phyloP scores from a whole-genome alignment of 2,113 vertebrate genomes.

The Passer montanus region DNA sequence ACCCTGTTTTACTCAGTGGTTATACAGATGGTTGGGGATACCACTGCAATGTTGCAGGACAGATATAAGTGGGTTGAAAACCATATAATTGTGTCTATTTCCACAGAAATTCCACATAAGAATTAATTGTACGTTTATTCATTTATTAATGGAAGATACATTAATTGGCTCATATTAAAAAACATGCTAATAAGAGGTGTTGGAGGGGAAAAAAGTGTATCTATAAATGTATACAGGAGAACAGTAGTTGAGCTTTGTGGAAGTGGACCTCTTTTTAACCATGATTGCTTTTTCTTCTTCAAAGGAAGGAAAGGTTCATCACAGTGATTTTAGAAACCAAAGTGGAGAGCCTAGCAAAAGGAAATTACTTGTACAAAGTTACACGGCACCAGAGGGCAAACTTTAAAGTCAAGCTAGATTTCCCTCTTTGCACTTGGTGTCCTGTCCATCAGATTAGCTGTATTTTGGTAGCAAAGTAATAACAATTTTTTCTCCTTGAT shows the following conservation, averaged over 20 bases:
- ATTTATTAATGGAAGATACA: background rate
- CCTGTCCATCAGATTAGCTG: background rate
- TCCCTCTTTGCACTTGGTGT: background rate
- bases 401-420: background rate
- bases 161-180: background rate
- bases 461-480: slow-evolving; percentile 2
- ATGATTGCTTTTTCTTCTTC: background rate
- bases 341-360: background rate
- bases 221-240: background rate
- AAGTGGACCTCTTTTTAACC: background rate
- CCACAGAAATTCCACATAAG: background rate
- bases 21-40: background rate
- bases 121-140: background rate
- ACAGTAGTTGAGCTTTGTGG: background rate
- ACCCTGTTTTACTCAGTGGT: background rate
- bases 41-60: background rate
- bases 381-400: background rate
- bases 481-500: slow-evolving; percentile 19
- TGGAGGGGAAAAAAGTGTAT: background rate
- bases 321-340: background rate
- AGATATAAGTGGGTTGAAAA: background rate
- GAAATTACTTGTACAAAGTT: background rate
- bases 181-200: background rate
- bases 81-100: background rate
- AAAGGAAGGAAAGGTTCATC: background rate